Evolutionary conservation across 2,888 invertebrate species (phyloP).

Genomic region (Deladenus siricidicola): DNA sequence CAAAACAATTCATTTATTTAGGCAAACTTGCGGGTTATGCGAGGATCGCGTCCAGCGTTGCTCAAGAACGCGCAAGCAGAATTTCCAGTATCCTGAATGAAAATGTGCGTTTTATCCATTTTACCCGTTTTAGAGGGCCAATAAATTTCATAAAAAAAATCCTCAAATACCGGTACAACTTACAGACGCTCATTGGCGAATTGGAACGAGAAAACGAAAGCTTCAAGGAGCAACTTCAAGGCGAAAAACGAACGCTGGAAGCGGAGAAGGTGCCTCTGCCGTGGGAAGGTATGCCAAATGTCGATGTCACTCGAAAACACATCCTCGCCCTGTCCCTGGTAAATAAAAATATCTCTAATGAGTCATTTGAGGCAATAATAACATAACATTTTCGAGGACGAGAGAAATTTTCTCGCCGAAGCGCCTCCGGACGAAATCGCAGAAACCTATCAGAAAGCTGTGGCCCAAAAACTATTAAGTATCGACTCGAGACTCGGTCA

Average conservation of each 20-base stretch:
- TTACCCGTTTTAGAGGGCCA: no score
- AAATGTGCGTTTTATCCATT: not conserved
- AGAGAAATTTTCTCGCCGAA: conserved; percentile 15
- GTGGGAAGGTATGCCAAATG: conserved; percentile 8
- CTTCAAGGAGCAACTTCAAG: conserved; percentile 10
- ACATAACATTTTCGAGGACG: conserved; percentile 6
- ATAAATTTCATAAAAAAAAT: not conserved
- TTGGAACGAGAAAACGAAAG: conserved; percentile 23
- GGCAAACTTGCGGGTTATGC: conserved; percentile 1
- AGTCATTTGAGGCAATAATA: not conserved
- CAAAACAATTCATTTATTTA: not conserved
- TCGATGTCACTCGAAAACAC: conserved; percentile 10
- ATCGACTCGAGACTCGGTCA: conserved; percentile 9
- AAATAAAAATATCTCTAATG: not conserved
- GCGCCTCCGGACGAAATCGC: conserved; percentile 8
- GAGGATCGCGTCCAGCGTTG: conserved; percentile 1
- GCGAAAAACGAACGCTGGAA: conserved; percentile 7
- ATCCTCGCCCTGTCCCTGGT: conserved; percentile 17
- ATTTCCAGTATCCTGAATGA: not conserved
- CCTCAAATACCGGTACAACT: not conserved
- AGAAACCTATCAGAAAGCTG: conserved; percentile 3
- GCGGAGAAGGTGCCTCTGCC: not conserved
- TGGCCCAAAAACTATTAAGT: conserved; percentile 15
- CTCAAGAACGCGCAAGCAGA: conserved; percentile 3
- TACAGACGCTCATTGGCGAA: conserved; percentile 21